Evolutionary conservation across 2,888 invertebrate species (phyloP), one percentile per base, ranked within the genome.

Genomic region (Eustalomyia histrio): DNA sequence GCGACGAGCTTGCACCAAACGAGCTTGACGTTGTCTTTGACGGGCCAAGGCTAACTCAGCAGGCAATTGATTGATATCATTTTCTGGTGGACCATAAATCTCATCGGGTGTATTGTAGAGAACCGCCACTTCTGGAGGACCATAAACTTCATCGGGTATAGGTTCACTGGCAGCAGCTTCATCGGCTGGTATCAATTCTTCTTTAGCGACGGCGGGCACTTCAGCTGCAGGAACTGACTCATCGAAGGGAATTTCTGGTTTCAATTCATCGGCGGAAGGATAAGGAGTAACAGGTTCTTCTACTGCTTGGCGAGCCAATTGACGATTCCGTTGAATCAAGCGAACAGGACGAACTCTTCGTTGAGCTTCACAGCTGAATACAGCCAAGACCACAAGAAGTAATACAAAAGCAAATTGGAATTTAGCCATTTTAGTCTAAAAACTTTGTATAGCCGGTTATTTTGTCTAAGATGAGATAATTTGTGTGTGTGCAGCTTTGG

Each of bases 21-120:
- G 87, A 1, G 87, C 87, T 79, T 86, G 68, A 29, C 79, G 73
- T 84, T 86, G 71, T 85, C 87, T 61, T 75, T 79, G 80, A 17
- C 72, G 69, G 50, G 82, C 53, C 61, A 79, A 58, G 57, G 67
- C 57, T 29, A 63, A 55, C 18, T 75, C 61, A 80, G 67, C 65
- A 65, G 76, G 67, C 21, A 81, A 71, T 14, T 63, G 67, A 53
- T 81, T 81, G 43, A 50, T 63, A 10, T 80, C 80, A 18, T 69
- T 80, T 76, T 87, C 87, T 18, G 87, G 88, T 6, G 87, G 88
- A 3, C 87, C 87, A 65, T 87, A 88, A 0, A 87, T 83, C 83
- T 87, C 87, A 61, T 88, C 87, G 76, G 88, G 88, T 35, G 85
- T 83, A 61, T 81, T 85, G 76, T 87, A 87, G 69, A 85, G 79